Evolutionary conservation across 2,797 vertebrate species (phyloP), one percentile per base, ranked within the genome.

Genomic region (Schizopygopsis malacanthus): DNA sequence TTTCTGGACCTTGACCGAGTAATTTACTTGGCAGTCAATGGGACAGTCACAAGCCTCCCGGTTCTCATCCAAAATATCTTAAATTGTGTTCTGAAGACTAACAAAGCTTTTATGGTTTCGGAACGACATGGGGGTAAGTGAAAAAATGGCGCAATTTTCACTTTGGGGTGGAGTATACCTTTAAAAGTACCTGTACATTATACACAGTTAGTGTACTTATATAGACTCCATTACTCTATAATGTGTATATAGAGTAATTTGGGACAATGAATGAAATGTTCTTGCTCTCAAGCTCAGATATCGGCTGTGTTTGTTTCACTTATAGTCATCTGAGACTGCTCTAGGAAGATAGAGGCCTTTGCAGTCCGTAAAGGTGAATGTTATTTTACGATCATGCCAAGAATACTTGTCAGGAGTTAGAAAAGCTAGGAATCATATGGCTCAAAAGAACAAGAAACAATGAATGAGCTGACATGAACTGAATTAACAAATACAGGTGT

Each of bases 401-500:
- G 20, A 43, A 33, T 77, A 52, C 28, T 50, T 39, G 54, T 63
- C 59, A 77, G 25, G 20, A 69, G 15, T 41, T 52, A 43, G 3
- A n/a, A 50, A 78, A 84, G 37, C 67, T 43, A n/a, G 22, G 25
- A 41, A 67, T 39, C 22, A 41, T 54, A 22, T 10, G n/a, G 25
- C 18, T 45, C 7, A 15, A 69, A 16, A 56, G 11, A n/a, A 13
- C 28, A 82, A 47, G 12, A 45, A 79, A n/a, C 20, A 43, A 65
- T 65, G 15, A 20, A 61, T 86, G 50, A 61, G 52, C 50, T 5
- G 59, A 45, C 33, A 65, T 37, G 59, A 50, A 82, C 39, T 18
- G 20, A 79, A 79, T 79, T 8, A 79, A 83, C 69, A 47, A 79
- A 79, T 50, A 22, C 78, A 79, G 50, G 75, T 28, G 37, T 85